phyloP scores from a whole-genome alignment of 23 tunicate species.

The Halocynthia aurantium region DNA sequence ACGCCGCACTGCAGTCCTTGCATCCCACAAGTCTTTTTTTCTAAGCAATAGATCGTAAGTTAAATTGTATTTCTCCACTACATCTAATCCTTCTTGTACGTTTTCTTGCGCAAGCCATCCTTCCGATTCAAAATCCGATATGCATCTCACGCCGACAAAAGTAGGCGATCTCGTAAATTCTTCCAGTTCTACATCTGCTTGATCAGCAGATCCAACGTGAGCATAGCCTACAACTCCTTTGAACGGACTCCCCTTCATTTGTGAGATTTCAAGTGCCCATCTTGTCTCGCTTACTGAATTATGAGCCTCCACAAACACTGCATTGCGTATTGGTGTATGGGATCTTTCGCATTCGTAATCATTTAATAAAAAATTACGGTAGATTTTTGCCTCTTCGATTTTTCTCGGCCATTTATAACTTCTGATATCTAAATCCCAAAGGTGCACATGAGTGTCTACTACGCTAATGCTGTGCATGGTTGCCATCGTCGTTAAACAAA shows the following conservation, averaged over 20 bases:
- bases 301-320: constrained; percentile 58
- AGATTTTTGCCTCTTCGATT: too few relatives aligned
- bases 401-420: too few relatives aligned
- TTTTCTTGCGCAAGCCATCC: constrained; percentile 63
- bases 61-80: constrained; percentile 36
- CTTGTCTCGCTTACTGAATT: constrained; percentile 56
- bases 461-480: too few relatives aligned
- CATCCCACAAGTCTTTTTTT: constrained; percentile 36
- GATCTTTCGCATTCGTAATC: too few relatives aligned
- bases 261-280: constrained; percentile 47
- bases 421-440: too few relatives aligned
- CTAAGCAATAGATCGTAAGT: constrained; percentile 73
- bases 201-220: constrained; percentile 33
- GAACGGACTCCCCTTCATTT: constrained; percentile 19
- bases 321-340: too few relatives aligned
- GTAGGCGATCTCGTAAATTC: constrained; percentile 37
- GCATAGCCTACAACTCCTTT: constrained; percentile 87
- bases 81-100: constrained; percentile 46
- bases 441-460: too few relatives aligned
- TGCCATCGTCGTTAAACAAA: too few relatives aligned
- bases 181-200: constrained; percentile 30
- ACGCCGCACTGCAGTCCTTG: constrained; percentile 34
- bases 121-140: constrained; percentile 35
- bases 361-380: too few relatives aligned
- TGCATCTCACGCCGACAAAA: constrained; percentile 74